Percentiles rank a stretch among this genome's conserved stretches.
These are phyloP conservation scores for Micoletzkya japonica DNA, from an alignment of 2,888 invertebrate species.

Conservation along the genomic window DNA sequence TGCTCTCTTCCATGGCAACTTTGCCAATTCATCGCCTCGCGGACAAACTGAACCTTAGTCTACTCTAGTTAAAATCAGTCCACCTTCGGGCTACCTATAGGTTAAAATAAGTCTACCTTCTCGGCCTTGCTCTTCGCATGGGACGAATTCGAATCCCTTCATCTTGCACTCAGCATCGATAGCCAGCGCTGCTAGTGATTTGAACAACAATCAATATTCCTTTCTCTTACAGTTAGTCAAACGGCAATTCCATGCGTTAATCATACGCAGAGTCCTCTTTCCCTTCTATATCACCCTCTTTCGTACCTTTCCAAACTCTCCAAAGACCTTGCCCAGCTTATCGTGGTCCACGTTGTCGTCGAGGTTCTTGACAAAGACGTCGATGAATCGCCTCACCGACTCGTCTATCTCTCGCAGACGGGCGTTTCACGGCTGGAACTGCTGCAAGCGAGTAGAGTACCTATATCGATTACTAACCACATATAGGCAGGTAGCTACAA, in stretches of 20 bases:
- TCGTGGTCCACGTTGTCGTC: conserved; percentile 91
- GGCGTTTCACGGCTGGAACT: conserved; percentile 94
- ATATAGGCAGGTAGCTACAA: no score
- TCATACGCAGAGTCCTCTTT: not conserved
- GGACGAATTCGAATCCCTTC: conserved; percentile 97
- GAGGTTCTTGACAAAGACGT: conserved; percentile 98
- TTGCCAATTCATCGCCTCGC: not conserved
- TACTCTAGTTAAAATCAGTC: no score
- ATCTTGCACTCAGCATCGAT: conserved; percentile 51
- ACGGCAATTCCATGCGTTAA: not conserved
- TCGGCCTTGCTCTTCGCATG: conserved; percentile 95
- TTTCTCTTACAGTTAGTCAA: conserved; percentile 15
- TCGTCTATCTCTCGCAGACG: conserved; percentile 97
- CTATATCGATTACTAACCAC: no score
- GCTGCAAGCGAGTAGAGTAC: conserved; percentile 27
- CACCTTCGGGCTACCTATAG: no score
- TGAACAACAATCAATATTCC: no score
- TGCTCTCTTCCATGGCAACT: no score
- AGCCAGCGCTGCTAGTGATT: conserved; percentile 55
- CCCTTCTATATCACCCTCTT: not conserved
- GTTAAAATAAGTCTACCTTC: conserved; percentile 69
- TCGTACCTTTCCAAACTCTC: conserved; percentile 67
- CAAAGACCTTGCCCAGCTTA: conserved; percentile 89
- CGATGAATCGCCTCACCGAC: conserved; percentile 84
- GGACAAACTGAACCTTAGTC: no score